Evolutionary conservation across 2,113 vertebrate species (phyloP).

Genomic region (Ciconia stormi): DNA sequence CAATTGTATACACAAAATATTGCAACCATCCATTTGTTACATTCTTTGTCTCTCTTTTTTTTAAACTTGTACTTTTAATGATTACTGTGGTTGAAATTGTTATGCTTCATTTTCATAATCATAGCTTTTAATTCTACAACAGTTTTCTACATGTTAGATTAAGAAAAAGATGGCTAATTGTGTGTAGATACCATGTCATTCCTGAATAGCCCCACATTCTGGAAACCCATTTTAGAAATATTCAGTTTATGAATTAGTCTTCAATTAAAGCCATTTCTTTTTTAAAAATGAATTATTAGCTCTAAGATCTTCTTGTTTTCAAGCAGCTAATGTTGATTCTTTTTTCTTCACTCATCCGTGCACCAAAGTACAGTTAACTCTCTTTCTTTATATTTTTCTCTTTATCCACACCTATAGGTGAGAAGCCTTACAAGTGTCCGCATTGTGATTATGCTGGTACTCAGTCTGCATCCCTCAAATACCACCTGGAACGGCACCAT

Average conservation of each 20-base stretch:
- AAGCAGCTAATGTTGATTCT: slow-evolving; percentile 40
- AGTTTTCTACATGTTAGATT: slow-evolving; percentile 79
- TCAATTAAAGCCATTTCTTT: slow-evolving; percentile 64
- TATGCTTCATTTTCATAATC: slow-evolving; percentile 85
- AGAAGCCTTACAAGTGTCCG: slow-evolving; percentile 98
- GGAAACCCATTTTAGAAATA: slow-evolving; percentile 63
- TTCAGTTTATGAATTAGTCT: slow-evolving; percentile 68
- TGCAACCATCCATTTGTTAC: slow-evolving; percentile 83
- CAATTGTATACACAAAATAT: slow-evolving; percentile 85
- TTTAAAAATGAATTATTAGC: slow-evolving; percentile 56
- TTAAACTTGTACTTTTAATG: slow-evolving; percentile 79
- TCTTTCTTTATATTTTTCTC: background rate
- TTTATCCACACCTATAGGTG: slow-evolving; percentile 78
- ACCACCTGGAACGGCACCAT: slow-evolving; percentile 96
- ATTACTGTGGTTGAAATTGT: slow-evolving; percentile 78
- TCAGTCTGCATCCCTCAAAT: slow-evolving; percentile 97
- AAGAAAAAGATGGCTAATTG: slow-evolving; percentile 81
- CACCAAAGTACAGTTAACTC: slow-evolving; percentile 56
- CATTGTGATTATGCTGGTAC: slow-evolving; percentile 98
- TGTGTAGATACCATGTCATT: slow-evolving; percentile 77
- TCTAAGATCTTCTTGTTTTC: slow-evolving; percentile 44
- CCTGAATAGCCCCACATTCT: slow-evolving; percentile 72
- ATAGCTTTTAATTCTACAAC: slow-evolving; percentile 82
- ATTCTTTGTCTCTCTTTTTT: slow-evolving; percentile 70
- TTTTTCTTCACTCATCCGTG: background rate